phyloP scores from a whole-genome alignment of 2,888 invertebrate species.

The Lithodes maja region DNA sequence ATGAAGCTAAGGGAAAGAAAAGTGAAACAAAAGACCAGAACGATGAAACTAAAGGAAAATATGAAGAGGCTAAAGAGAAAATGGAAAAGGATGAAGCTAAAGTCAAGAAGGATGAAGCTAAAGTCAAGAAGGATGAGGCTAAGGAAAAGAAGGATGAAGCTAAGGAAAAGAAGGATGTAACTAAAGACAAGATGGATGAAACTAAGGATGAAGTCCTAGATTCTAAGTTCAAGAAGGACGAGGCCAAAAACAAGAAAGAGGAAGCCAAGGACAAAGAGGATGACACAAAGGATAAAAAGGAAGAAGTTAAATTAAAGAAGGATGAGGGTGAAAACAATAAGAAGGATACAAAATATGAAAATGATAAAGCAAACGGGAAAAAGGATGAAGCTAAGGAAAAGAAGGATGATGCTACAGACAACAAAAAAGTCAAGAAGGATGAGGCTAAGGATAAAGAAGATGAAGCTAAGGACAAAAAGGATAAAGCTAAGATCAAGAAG shows the following conservation, averaged over 20 bases:
- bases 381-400: constrained; percentile 72
- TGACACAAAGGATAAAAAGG: background rate
- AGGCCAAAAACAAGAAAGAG: constrained; percentile 38
- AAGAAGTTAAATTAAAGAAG: constrained; percentile 60
- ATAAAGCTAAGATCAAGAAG: background rate
- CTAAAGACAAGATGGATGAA: background rate
- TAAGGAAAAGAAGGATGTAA: background rate
- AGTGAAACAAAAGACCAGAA: background rate
- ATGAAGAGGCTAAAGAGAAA: background rate
- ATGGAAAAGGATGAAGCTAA: constrained; percentile 8
- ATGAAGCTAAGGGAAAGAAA: background rate
- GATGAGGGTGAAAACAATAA: constrained; percentile 71
- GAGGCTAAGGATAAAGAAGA: constrained; percentile 74
- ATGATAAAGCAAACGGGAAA: constrained; percentile 72
- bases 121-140: background rate
- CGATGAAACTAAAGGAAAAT: background rate
- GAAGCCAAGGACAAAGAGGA: constrained; percentile 47
- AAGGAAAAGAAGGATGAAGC: constrained; percentile 28
- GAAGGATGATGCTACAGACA: constrained; percentile 70
- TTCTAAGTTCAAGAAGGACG: constrained; percentile 12
- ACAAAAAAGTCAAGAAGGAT: constrained; percentile 73
- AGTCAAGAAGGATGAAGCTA: background rate
- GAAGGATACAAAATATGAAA: constrained; percentile 53
- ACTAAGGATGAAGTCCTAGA: background rate
- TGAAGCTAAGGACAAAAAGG: constrained; percentile 55